These are phyloP conservation scores for Sitta europaea DNA, from an alignment of 2,113 vertebrate species.

Conservation along the genomic window DNA sequence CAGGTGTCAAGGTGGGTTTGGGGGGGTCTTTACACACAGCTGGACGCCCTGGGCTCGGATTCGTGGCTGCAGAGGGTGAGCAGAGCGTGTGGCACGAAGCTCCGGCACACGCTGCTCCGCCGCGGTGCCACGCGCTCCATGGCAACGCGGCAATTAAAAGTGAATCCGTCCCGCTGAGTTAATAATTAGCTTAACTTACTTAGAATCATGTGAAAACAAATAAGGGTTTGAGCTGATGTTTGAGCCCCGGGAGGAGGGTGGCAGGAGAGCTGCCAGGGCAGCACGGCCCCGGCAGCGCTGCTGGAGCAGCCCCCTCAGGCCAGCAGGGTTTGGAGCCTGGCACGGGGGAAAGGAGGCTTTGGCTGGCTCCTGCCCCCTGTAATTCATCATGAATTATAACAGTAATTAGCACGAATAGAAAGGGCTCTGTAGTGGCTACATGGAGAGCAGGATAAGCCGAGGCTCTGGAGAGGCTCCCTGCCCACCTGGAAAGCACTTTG, in stretches of 20 bases:
- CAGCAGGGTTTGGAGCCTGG: background rate
- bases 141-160: constrained; percentile 46
- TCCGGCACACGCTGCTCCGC: background rate
- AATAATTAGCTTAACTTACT: constrained; percentile 59
- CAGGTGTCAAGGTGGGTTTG: background rate
- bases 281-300: background rate
- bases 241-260: background rate
- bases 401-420: background rate
- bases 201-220: constrained; percentile 32
- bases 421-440: background rate
- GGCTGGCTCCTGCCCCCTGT: background rate
- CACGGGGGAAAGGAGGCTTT: background rate
- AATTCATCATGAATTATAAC: background rate
- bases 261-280: background rate
- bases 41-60: accelerated
- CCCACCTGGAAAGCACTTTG: background rate
- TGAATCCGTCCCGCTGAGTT: constrained; percentile 41
- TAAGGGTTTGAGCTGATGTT: background rate
- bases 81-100: background rate
- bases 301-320: background rate
- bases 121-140: background rate
- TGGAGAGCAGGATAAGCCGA: background rate
- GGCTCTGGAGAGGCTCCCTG: background rate
- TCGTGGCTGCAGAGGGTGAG: background rate
- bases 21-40: background rate